These are phyloP conservation scores for Semaprochilodus insignis DNA, from an alignment of 2,797 vertebrate genomes.

Conservation along the genomic window DNA sequence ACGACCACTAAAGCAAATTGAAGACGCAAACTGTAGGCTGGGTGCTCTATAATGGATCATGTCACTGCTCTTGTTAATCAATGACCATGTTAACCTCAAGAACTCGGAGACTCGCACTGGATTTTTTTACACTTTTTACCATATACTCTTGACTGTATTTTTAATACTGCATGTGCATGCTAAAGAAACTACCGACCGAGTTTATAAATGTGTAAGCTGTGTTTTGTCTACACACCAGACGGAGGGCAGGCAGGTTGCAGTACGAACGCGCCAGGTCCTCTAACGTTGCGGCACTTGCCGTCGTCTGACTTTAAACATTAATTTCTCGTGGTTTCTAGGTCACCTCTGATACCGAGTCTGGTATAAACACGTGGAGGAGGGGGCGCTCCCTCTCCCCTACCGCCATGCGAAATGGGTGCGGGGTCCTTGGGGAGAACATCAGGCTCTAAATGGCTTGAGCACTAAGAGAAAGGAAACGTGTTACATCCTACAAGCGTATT, in stretches of 20 bases:
- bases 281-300: not conserved
- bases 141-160: slow-evolving; percentile 78
- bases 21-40: slow-evolving; percentile 39
- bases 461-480: slow-evolving; percentile 21
- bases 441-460: slow-evolving; percentile 30
- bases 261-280: slow-evolving; percentile 4
- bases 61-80: slow-evolving; percentile 69
- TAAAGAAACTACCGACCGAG: slow-evolving; percentile 64
- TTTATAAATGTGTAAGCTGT: slow-evolving; percentile 76
- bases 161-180: slow-evolving; percentile 85
- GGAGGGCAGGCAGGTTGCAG: slow-evolving; percentile 64
- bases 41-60: slow-evolving; percentile 66
- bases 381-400: slow-evolving; percentile 10
- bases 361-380: not conserved
- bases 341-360: slow-evolving; percentile 14
- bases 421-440: slow-evolving; percentile 2
- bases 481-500: slow-evolving; percentile 15
- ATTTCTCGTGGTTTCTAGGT: slow-evolving; percentile 5
- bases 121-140: slow-evolving; percentile 80
- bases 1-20: slow-evolving; percentile 30
- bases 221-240: slow-evolving; percentile 61
- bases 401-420: not conserved
- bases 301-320: not conserved
- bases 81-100: slow-evolving; percentile 82
- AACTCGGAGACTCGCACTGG: slow-evolving; percentile 80